A percentile compares a stretch with the other conserved stretches of the same genome.
Evolutionary conservation across 1,140 invertebrate genomes (phyloP).

Genomic region (Doryteuthis pealeii): DNA sequence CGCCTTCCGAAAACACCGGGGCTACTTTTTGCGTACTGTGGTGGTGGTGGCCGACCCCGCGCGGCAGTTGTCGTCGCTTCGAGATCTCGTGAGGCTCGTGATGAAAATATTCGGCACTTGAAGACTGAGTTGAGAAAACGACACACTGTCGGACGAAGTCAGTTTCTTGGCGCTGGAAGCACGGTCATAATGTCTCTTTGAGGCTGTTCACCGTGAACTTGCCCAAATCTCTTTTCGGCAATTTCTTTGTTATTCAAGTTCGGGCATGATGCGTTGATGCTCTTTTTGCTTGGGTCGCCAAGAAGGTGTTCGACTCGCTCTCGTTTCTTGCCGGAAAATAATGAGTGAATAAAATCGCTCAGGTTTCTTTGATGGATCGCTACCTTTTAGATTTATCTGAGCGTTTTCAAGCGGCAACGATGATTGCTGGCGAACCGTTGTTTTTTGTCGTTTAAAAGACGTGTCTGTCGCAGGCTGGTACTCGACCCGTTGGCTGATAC

Average conservation of each 20-base stretch:
- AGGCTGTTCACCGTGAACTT: not conserved
- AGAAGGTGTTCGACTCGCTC: not conserved
- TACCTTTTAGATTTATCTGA: not conserved
- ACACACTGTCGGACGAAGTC: not conserved
- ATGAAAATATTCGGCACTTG: slow-evolving; percentile 3
- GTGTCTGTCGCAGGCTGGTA: too few relatives aligned
- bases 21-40: too few relatives aligned
- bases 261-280: not conserved
- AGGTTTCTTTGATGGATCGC: not conserved
- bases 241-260: not conserved
- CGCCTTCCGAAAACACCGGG: not conserved
- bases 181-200: not conserved
- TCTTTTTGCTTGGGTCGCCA: not conserved
- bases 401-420: not conserved
- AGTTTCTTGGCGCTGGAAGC: not conserved
- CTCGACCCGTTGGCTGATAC: too few relatives aligned
- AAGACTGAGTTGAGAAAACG: not conserved
- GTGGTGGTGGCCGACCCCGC: not conserved
- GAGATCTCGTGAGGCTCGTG: not conserved
- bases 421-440: not conserved
- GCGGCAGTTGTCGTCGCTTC: not conserved
- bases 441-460: not conserved
- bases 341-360: not conserved
- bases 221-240: not conserved
- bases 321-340: not conserved